Percentiles rank a stretch among this genome's conserved stretches.
phyloP scores from a whole-genome alignment of 2,888 invertebrate species.

The Drosophila stalkeri region DNA sequence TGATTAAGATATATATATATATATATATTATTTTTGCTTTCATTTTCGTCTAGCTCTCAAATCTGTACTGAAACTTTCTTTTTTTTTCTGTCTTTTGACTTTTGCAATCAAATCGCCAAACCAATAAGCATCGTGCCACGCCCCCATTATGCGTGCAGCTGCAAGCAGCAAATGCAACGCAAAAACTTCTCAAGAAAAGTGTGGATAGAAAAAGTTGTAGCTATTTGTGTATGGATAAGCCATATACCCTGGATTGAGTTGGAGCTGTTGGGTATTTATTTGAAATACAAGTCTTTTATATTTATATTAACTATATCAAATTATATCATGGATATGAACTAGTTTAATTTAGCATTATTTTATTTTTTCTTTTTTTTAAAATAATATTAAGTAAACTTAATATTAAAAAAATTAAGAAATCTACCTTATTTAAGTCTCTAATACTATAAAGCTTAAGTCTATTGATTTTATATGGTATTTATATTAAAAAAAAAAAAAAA shows the following conservation, averaged over 20 bases:
- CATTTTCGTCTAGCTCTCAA: constrained; percentile 28
- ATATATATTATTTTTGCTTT: constrained; percentile 19
- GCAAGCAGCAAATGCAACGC: constrained; percentile 54
- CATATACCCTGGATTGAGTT: neutral
- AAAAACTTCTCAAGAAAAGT: constrained; percentile 25
- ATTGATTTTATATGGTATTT: no score
- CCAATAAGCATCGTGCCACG: constrained; percentile 36
- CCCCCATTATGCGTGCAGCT: constrained; percentile 5
- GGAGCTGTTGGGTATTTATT: neutral
- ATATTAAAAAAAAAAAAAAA: no score
- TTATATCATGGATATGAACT: no score
- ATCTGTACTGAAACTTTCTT: constrained; percentile 36
- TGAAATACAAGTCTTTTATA: no score
- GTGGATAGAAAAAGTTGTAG: neutral
- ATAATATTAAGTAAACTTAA: no score
- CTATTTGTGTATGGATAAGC: neutral
- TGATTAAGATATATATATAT: constrained; percentile 50
- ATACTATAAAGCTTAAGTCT: no score
- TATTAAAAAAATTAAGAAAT: no score
- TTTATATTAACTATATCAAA: no score
- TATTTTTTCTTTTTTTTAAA: no score
- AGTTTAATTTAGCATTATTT: no score
- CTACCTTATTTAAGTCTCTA: no score
- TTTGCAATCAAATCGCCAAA: constrained; percentile 59
- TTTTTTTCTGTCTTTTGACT: constrained; percentile 30